A percentile compares a stretch with the other conserved stretches of the same genome.
Conservation (phyloP, 2,888 invertebrate genomes). For the Linnaemya vulpina region DNA sequence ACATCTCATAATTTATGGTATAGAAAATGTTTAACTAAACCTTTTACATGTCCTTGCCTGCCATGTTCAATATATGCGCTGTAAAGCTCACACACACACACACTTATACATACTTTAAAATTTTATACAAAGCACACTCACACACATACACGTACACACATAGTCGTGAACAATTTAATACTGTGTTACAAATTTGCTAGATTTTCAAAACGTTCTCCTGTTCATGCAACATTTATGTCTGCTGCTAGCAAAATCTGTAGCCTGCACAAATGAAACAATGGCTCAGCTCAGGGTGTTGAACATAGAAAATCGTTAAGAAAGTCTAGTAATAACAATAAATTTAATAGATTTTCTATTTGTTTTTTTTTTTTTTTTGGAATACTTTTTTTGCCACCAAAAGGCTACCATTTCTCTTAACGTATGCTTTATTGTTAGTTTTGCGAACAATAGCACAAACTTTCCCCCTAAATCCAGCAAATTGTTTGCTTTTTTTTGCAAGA, state of each 20-base stretch:
- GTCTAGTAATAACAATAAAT: constrained; percentile 67
- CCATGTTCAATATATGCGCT: constrained; percentile 22
- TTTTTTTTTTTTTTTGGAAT: too few species aligned
- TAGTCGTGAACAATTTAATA: constrained; percentile 47
- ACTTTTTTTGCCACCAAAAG: not conserved
- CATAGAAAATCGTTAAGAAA: constrained; percentile 62
- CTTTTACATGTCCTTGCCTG: constrained; percentile 61
- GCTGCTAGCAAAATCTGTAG: constrained; percentile 37
- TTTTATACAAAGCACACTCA: not conserved
- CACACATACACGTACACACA: not conserved
- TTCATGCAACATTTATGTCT: constrained; percentile 28
- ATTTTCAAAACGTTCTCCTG: constrained; percentile 41
- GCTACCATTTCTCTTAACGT: constrained; percentile 1
- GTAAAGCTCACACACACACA: not conserved
- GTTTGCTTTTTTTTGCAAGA: constrained; percentile 28
- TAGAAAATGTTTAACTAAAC: constrained; percentile 58
- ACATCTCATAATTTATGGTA: constrained; percentile 59
- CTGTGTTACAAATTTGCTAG: constrained; percentile 65
- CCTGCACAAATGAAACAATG: constrained; percentile 53
- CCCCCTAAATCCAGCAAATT: constrained; percentile 38
- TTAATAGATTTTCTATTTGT: constrained; percentile 58
- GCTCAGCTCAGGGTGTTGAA: constrained; percentile 49
- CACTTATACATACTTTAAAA: not conserved
- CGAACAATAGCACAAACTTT: constrained; percentile 23
- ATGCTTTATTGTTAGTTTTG: constrained; percentile 12